Evolutionary conservation across 2,113 vertebrate species (phyloP).

Genomic region (Jacana jacana): DNA sequence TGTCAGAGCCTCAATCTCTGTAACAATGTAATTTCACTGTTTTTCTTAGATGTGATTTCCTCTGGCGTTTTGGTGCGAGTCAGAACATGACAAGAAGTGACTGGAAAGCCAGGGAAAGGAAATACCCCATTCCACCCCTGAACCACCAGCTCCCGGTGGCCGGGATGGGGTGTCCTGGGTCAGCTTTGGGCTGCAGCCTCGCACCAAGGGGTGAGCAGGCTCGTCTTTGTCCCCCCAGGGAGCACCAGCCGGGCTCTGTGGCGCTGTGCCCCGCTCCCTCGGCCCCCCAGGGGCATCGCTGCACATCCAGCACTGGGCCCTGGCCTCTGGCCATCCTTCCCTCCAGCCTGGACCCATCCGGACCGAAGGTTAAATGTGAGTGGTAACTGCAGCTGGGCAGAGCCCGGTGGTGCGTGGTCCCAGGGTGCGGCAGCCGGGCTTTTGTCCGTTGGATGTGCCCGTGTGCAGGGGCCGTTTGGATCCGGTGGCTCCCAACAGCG

Average conservation of each 20-base stretch:
- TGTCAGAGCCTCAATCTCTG: neutral
- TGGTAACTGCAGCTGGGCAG: neutral
- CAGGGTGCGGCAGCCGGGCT: neutral
- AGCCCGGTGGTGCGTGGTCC: neutral
- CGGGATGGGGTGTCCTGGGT: fast-evolving
- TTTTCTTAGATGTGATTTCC: neutral
- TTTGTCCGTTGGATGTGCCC: neutral
- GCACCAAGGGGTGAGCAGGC: neutral
- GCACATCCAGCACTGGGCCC: fast-evolving
- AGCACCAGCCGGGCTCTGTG: neutral
- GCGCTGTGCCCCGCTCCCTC: neutral
- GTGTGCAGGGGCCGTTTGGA: neutral
- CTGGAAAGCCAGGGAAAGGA: neutral
- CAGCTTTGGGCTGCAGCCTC: neutral
- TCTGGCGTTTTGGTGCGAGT: neutral
- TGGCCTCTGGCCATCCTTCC: neutral
- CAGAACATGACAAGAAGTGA: neutral
- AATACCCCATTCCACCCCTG: fast-evolving
- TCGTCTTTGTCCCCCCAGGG: neutral
- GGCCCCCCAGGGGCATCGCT: neutral
- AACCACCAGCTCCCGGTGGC: neutral
- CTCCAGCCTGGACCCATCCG: neutral
- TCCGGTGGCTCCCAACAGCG: neutral
- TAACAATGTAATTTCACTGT: neutral
- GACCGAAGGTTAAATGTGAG: neutral